Percentiles rank a stretch among this genome's conserved stretches.
Conservation (phyloP, 2,113 vertebrate genomes). For the Xiphorhynchus elegans region DNA sequence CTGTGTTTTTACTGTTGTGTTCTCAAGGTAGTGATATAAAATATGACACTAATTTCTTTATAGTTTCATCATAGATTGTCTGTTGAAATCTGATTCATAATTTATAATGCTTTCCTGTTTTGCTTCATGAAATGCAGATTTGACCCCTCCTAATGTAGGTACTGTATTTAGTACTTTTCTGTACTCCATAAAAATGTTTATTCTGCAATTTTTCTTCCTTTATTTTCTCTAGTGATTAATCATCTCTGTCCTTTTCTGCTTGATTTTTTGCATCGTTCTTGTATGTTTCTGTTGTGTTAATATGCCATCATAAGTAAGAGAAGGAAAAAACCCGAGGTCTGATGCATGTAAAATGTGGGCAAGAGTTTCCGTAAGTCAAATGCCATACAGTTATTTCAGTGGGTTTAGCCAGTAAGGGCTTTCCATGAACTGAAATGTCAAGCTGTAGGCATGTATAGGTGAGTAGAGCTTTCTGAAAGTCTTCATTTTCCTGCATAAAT, state of each 20-base stretch:
- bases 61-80: conserved; percentile 57
- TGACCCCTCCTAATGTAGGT: conserved; percentile 90
- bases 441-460: not conserved
- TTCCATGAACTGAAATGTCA: not conserved
- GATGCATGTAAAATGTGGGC: not conserved
- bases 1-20: conserved; percentile 30
- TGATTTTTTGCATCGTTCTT: conserved; percentile 68
- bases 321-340: not conserved
- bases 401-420: not conserved
- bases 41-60: conserved; percentile 41
- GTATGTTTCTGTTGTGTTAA: conserved; percentile 71
- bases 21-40: conserved; percentile 46
- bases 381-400: not conserved
- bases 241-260: conserved; percentile 45
- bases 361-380: not conserved
- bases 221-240: conserved; percentile 3
- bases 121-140: conserved; percentile 83
- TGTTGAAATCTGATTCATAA: conserved; percentile 73
- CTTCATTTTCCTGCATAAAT: not conserved
- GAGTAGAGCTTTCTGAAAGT: not conserved
- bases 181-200: conserved; percentile 62
- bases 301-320: conserved; percentile 62
- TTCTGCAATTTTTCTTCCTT: conserved; percentile 10
- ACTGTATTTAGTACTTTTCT: conserved; percentile 85
- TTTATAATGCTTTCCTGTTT: conserved; percentile 81